A percentile compares a stretch with the other conserved stretches of the same genome.
phyloP scores from a whole-genome alignment of 2,113 vertebrate genomes.

The Paratilapia polleni region DNA sequence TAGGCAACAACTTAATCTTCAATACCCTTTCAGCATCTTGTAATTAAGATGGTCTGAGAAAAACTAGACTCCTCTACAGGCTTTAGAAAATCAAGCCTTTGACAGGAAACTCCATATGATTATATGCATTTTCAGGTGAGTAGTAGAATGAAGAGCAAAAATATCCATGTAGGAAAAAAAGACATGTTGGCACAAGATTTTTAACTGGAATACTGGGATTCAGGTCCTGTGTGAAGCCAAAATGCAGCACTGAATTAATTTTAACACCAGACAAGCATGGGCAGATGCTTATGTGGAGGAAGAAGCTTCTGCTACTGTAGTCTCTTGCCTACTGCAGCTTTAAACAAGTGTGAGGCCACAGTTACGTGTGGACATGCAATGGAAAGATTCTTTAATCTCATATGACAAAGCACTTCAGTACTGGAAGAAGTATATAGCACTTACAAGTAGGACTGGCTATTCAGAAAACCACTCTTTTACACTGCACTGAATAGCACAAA shows the following conservation, averaged over 20 bases:
- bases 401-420: neutral
- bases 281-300: neutral
- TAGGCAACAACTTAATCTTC: neutral
- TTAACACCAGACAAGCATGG: neutral
- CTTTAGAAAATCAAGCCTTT: neutral
- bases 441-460: neutral
- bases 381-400: neutral
- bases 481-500: neutral
- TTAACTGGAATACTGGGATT: neutral
- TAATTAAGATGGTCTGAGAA: neutral
- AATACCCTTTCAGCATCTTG: neutral
- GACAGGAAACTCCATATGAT: neutral
- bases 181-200: neutral
- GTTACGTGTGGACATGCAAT: neutral
- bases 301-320: neutral
- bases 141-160: neutral
- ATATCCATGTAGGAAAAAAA: neutral
- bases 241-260: neutral
- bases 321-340: neutral
- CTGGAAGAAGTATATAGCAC: neutral
- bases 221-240: neutral
- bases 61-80: neutral
- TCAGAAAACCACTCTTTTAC: neutral
- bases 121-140: neutral
- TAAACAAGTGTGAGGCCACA: neutral